Conservation (phyloP, 2,888 invertebrate species). For the Phengaris alcon region DNA sequence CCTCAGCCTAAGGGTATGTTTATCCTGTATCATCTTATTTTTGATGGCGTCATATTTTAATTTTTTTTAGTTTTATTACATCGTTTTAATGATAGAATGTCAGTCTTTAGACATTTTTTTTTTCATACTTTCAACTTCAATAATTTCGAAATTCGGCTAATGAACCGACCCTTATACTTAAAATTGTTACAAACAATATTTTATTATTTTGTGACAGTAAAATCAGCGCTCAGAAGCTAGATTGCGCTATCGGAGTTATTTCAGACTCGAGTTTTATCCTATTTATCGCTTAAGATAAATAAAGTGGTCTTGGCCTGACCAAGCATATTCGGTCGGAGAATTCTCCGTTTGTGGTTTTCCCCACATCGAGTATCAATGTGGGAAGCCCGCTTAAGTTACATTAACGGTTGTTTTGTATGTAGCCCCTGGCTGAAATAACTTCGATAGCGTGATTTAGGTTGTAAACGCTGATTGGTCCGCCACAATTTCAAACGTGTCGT, state of each 20-base stretch:
- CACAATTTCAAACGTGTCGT: constrained; percentile 3
- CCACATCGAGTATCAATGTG: not conserved
- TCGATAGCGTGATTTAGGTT: not conserved
- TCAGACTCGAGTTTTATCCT: not conserved
- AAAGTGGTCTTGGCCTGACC: not conserved
- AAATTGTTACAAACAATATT: not conserved
- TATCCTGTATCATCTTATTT: too few species aligned
- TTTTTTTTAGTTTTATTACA: not conserved
- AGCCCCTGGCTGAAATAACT: not conserved
- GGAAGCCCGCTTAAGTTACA: not conserved
- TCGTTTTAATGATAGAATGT: not conserved
- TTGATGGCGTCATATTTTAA: too few species aligned
- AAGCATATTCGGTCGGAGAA: not conserved
- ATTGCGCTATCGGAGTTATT: not conserved
- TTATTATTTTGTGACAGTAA: not conserved
- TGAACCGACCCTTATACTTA: not conserved
- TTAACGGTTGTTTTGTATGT: not conserved
- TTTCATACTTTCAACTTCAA: not conserved
- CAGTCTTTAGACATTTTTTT: not conserved
- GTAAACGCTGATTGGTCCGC: not conserved
- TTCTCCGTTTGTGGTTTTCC: not conserved
- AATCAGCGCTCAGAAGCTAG: not conserved
- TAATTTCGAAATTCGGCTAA: not conserved
- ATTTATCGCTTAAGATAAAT: not conserved
- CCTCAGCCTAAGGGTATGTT: too few species aligned